Evolutionary conservation across 2,888 invertebrate genomes (phyloP), one percentile per base, ranked within the genome.

Genomic region (Aromia moschata): DNA sequence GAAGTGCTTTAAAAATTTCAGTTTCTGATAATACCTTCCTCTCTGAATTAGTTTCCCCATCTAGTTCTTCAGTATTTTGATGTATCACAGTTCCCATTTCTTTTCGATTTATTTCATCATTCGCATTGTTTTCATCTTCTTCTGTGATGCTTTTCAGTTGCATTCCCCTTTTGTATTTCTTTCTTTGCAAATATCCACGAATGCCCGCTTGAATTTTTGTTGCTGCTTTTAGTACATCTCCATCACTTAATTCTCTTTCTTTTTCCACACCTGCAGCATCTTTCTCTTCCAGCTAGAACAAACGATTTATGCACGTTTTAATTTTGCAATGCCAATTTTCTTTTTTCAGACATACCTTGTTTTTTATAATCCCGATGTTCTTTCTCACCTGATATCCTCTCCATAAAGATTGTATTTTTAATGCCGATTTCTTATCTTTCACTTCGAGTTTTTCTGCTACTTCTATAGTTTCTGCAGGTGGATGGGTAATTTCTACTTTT

Each of bases 151-250:
- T 30, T 43, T 58, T 31, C 46, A 44, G 1, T 25, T 47, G 55
- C 38, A 16, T 33, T 10, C 33, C 37, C 31, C 57, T 63, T 57
- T 68, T 60, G 47, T 47, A 43, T 46, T 46, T 60, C 58, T 73
- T 73, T 51, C 88, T 81, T 11, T 84, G 84, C 62, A 88, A 79
- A 73, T 84, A 88, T 1, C 89, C 88, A 62, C 88, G 82, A 2
- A 88, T 83, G 12, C 86, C 85, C 2, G 88, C 87, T 79, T 89
- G 89, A 66, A 89, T 88, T 70, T 85, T 85, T 1, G 86, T 87
- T 30, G 88, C 88, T 12, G 85, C 86, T 73, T 84, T 84, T 16
- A 64, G 51, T 15, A 66, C 41, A 33, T 46, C 56, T 16, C 17
- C 38, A 30, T 49, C 49, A 10, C 15, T 49, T 12, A 49, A 5